phyloP scores from a whole-genome alignment of 2,797 vertebrate species.

The Todus mexicanus region DNA sequence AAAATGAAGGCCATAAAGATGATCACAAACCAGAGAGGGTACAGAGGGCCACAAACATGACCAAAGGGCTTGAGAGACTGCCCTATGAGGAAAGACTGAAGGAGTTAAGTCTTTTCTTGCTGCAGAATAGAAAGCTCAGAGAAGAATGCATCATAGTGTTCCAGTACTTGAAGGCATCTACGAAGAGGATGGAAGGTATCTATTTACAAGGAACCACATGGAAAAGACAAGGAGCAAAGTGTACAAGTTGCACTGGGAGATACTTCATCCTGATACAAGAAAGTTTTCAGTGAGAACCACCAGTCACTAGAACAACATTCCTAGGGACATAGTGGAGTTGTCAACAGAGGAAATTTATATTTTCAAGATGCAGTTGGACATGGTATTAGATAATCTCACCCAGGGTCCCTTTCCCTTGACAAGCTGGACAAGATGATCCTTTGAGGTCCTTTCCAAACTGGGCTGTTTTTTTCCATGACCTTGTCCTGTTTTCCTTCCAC shows the following conservation, averaged over 20 bases:
- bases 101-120: not conserved
- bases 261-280: not conserved
- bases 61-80: not conserved
- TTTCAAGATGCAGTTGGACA: not conserved
- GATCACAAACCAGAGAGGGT: not conserved
- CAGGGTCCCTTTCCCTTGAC: not conserved
- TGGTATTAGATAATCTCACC: not conserved
- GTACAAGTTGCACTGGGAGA: accelerated
- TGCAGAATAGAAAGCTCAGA: not conserved
- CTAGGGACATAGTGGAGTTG: not conserved
- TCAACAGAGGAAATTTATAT: not conserved
- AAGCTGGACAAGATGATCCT: not conserved
- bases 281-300: not conserved
- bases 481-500: not conserved
- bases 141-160: not conserved
- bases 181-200: not conserved
- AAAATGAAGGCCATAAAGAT: not conserved
- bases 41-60: not conserved
- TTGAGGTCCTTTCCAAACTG: not conserved
- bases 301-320: not conserved
- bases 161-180: not conserved
- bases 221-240: not conserved
- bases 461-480: not conserved
- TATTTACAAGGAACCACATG: not conserved
- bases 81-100: not conserved